Conservation (phyloP, 2,113 vertebrate genomes). For the Pelusios castaneus region DNA sequence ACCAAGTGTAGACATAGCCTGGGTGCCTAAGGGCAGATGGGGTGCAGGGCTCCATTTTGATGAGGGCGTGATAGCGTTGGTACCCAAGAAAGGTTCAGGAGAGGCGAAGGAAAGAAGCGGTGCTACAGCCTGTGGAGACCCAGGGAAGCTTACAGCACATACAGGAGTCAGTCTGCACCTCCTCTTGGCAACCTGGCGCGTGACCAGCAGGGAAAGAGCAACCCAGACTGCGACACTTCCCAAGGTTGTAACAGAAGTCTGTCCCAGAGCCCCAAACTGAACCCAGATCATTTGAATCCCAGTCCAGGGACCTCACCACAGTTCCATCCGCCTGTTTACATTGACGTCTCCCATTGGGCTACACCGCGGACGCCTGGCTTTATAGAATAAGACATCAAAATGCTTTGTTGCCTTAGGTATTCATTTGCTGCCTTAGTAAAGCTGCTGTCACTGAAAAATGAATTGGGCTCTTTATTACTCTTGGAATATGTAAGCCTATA, state of each 20-base stretch:
- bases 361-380: constrained; percentile 14
- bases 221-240: too few species aligned
- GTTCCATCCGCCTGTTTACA: constrained; percentile 7
- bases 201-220: too few species aligned
- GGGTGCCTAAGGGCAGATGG: too few species aligned
- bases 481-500: background rate
- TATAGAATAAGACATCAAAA: constrained; percentile 41
- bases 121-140: too few species aligned
- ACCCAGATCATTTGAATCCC: background rate
- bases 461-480: constrained; percentile 50
- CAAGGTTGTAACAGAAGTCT: background rate
- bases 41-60: too few species aligned
- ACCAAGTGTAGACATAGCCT: too few species aligned
- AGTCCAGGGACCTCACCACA: background rate
- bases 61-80: too few species aligned
- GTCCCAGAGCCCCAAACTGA: background rate
- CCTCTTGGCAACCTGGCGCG: too few species aligned
- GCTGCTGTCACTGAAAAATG: background rate
- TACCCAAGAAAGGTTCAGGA: too few species aligned
- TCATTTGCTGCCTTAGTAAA: constrained; percentile 50
- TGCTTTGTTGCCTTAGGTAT: constrained; percentile 40
- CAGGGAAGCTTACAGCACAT: too few species aligned
- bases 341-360: constrained; percentile 22
- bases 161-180: too few species aligned
- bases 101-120: too few species aligned